A percentile compares a stretch with the other conserved stretches of the same genome.
Conservation (phyloP, 2,113 vertebrate species). For the Mormoops blainvillei region DNA sequence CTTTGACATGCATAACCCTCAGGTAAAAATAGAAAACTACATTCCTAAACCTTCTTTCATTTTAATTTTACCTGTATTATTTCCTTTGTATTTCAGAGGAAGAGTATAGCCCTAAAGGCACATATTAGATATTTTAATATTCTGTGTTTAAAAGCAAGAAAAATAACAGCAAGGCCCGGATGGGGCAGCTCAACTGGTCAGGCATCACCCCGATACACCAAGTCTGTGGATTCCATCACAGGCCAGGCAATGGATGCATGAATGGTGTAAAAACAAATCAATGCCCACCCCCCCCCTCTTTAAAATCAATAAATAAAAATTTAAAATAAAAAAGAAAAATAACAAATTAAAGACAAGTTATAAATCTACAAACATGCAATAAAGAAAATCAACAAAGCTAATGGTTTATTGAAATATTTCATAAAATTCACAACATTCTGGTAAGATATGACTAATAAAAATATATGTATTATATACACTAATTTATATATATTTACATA, state of each 20-base stretch:
- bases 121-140: neutral
- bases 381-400: neutral
- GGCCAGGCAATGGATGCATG: too few species aligned
- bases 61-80: neutral
- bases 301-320: too few species aligned
- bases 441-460: neutral
- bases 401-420: neutral
- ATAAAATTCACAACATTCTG: neutral
- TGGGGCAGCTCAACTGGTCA: too few species aligned
- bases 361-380: neutral
- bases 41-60: neutral
- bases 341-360: neutral
- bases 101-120: neutral
- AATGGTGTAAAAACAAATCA: too few species aligned
- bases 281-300: too few species aligned
- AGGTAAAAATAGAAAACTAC: neutral
- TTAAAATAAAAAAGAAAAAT: too few species aligned
- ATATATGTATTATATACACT: neutral
- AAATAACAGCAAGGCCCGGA: neutral
- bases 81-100: neutral
- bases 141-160: neutral
- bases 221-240: too few species aligned
- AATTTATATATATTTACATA: neutral
- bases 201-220: too few species aligned
- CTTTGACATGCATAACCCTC: neutral